Percentiles rank a stretch among this genome's conserved stretches.
These are phyloP conservation scores for Planococcus citri DNA, from an alignment of 1,140 invertebrate species.

Conservation along the genomic window DNA sequence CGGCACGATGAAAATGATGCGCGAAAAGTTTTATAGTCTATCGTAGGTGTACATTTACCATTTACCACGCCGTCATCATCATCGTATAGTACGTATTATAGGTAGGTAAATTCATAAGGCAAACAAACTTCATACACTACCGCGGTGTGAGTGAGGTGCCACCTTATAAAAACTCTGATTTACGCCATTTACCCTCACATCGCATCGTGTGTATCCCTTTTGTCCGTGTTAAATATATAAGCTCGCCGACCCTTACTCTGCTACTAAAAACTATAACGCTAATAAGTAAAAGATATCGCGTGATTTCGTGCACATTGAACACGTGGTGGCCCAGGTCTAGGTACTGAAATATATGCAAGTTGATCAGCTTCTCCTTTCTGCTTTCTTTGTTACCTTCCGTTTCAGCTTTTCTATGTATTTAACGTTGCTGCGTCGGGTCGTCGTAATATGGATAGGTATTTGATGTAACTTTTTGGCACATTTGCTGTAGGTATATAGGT, in stretches of 20 bases:
- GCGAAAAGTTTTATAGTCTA: no score
- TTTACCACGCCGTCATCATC: no score
- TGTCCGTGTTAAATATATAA: not conserved
- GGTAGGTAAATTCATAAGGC: not conserved
- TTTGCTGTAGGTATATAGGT: not conserved
- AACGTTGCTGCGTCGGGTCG: not conserved
- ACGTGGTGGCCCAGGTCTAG: not conserved
- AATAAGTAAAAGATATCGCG: not conserved
- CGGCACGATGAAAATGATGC: no score
- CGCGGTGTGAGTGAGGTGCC: no score
- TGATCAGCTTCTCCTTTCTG: not conserved
- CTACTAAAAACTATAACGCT: not conserved
- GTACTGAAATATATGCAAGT: not conserved
- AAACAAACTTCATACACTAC: constrained; percentile 8
- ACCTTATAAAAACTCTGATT: not conserved
- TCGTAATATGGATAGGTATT: not conserved
- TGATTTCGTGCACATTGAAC: not conserved
- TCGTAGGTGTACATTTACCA: no score
- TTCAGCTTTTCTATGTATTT: no score
- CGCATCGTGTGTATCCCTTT: no score
- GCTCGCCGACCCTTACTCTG: not conserved
- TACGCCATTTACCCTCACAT: not conserved
- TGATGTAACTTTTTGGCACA: not conserved
- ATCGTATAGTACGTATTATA: no score
- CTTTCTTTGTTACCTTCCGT: no score